Base-by-base conservation (phyloP, 23 tunicate genomes). In the Phallusia fumigata region DNA sequence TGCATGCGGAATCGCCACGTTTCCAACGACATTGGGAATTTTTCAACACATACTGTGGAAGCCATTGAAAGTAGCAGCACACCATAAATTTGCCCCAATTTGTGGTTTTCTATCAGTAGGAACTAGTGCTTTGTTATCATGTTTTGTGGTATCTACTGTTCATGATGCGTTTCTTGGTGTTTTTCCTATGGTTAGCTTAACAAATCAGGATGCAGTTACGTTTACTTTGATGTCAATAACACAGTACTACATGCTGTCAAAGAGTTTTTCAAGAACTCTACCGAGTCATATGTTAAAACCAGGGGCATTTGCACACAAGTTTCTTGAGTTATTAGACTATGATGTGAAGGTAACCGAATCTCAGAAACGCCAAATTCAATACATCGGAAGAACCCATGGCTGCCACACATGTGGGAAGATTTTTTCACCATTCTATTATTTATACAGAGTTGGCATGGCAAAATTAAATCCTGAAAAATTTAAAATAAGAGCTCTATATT, bases 401-500 rank as follows among this genome's bases (percentile, higher is more conserved):
- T 92, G 97, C 76, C 97, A 92, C 80, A 80, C 97, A 0, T 92
- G 97, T 36, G 97, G 97, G 8, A 80, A 78, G 64, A 65, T 74
- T 12, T 87, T 74, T 36, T 35, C 65, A 10, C 50, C 44, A 49
- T 18, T 86, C 0, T 52, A 81, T 36, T 12, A 8, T 32, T 0
- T 53, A 31, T 52, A 80, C 34, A 65, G 32, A 18, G 47, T 32
- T 30, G 11, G 21, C 78, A 65, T 79, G 35, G 34, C 28, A 30
- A 82, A 64, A 51, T 84, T 65, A 28, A 50, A 77, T 84, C 84
- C 84, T 35, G 18, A 65, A 26, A 18, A 36, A 6, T 36, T 65
- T 19, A 78, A 79, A 32, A 32, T 51, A 13, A 78, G 31, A 11
- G 86, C 86, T 2, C 83, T 50, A 19, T 93, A 93, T 53, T 88